Percentiles rank a stretch among this genome's conserved stretches.
Conservation (phyloP, 2,113 vertebrate genomes). For the Triplophysa siluroides region DNA sequence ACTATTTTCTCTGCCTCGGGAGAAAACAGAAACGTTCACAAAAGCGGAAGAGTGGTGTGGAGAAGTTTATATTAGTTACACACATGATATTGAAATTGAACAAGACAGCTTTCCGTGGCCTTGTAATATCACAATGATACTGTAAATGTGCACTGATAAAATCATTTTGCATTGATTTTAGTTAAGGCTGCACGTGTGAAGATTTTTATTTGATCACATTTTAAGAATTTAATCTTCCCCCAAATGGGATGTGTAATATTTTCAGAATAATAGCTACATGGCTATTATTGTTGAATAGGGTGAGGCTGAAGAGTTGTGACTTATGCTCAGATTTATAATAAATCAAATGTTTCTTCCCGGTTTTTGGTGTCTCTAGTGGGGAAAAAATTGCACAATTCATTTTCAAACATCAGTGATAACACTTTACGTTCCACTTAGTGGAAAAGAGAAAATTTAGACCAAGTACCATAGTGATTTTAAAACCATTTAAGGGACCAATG, state of each 20-base stretch:
- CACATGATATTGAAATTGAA: constrained; percentile 15
- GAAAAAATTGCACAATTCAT: too few species aligned
- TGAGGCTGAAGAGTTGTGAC: too few species aligned
- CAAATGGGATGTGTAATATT: background rate
- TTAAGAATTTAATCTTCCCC: background rate
- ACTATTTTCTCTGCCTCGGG: constrained; percentile 15
- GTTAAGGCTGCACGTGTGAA: background rate
- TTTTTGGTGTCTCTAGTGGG: too few species aligned
- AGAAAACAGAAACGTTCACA: constrained; percentile 30
- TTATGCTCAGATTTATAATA: too few species aligned
- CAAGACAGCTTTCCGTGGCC: background rate
- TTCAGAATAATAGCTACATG: too few species aligned
- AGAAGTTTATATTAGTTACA: background rate
- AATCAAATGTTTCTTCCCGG: too few species aligned
- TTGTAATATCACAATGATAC: background rate
- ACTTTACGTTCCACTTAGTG: background rate
- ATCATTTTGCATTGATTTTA: background rate
- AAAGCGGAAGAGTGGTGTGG: constrained; percentile 9
- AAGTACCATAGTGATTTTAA: background rate
- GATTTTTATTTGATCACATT: background rate
- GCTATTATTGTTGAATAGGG: too few species aligned
- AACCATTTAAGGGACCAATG: background rate
- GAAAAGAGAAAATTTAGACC: background rate
- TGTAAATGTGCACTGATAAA: background rate
- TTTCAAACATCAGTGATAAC: background rate